Percentiles rank a stretch among this genome's conserved stretches.
Conservation (phyloP, 2,113 vertebrate genomes). For the Rhadina sibilatrix region DNA sequence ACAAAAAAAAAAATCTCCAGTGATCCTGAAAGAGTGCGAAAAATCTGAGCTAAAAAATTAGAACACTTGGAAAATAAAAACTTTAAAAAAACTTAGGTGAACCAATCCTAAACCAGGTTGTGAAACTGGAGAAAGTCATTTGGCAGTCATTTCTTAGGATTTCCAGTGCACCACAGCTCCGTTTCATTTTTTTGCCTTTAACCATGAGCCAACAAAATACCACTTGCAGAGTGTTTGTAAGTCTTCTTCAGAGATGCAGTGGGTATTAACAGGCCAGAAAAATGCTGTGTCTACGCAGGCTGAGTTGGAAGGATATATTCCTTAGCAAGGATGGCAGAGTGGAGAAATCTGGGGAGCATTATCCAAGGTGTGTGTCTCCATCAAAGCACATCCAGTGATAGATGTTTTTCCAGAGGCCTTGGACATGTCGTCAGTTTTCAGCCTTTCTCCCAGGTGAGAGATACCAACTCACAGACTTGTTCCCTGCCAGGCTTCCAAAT, state of each 20-base stretch:
- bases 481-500: neutral
- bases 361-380: neutral
- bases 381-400: neutral
- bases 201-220: neutral
- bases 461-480: neutral
- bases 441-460: neutral
- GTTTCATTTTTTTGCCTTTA: neutral
- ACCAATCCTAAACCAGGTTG: neutral
- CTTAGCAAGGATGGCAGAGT: neutral
- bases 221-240: neutral
- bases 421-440: neutral
- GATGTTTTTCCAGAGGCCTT: neutral
- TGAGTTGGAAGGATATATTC: neutral
- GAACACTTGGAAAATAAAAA: neutral
- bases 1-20: neutral
- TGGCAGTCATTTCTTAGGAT: neutral
- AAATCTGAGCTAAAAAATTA: neutral
- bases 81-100: neutral
- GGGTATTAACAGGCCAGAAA: neutral
- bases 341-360: neutral
- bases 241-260: neutral
- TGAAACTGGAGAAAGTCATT: neutral
- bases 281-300: neutral
- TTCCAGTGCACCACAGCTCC: neutral
- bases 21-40: neutral